Evolutionary conservation across 2,888 invertebrate species (phyloP).

Genomic region (Syrphus vitripennis): DNA sequence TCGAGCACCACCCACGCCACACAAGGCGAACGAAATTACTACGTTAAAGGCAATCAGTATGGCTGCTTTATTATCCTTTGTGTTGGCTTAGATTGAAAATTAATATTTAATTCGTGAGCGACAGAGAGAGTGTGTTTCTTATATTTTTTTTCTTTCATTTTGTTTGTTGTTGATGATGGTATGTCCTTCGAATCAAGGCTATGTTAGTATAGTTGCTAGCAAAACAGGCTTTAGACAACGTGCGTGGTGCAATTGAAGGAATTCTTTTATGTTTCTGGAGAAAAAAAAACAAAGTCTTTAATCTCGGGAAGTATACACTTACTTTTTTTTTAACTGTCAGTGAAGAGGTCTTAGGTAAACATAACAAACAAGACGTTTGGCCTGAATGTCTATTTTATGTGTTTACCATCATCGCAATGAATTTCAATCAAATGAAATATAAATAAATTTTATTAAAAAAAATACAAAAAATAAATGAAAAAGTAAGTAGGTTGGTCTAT

Average conservation of each 20-base stretch:
- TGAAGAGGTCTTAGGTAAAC: constrained; percentile 17
- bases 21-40: constrained; percentile 31
- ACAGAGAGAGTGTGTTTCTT: constrained; percentile 20
- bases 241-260: constrained; percentile 16
- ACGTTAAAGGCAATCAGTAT: constrained; percentile 62
- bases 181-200: constrained; percentile 64
- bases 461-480: background rate
- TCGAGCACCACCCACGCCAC: background rate
- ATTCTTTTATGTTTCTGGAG: constrained; percentile 23
- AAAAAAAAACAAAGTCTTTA: constrained; percentile 50
- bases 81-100: constrained; percentile 69
- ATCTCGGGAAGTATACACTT: constrained; percentile 48
- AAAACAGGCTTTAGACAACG: background rate
- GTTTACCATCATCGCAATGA: constrained; percentile 8
- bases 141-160: constrained; percentile 11
- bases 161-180: constrained; percentile 1
- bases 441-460: constrained; percentile 46
- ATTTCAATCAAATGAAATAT: constrained; percentile 50
- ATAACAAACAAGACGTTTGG: constrained; percentile 24
- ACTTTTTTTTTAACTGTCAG: constrained; percentile 29
- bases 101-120: constrained; percentile 67
- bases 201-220: background rate
- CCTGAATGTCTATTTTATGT: constrained; percentile 35
- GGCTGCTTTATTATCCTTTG: constrained; percentile 70
- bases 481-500: background rate